Conservation (phyloP, 2,888 invertebrate species). For the Drosophila histrio region DNA sequence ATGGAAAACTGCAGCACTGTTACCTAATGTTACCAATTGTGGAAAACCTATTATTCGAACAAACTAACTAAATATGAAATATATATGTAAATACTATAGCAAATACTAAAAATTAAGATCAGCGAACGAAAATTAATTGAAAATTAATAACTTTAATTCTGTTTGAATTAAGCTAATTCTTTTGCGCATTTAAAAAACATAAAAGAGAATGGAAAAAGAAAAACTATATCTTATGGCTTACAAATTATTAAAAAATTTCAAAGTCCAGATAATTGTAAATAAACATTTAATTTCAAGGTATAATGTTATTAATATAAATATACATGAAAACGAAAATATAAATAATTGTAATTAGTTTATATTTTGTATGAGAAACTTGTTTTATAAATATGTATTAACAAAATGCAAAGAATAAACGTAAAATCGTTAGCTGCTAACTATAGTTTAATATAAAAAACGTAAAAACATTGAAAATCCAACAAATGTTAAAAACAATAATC, state of each 20-base stretch:
- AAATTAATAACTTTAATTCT: conserved; percentile 6
- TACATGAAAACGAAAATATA: conserved; percentile 26
- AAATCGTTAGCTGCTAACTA: conserved; percentile 63
- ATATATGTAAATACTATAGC: conserved; percentile 66
- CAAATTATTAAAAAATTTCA: conserved; percentile 25
- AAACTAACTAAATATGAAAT: conserved; percentile 36
- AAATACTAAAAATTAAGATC: conserved; percentile 35
- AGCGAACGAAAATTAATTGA: conserved; percentile 4
- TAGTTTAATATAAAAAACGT: conserved; percentile 40
- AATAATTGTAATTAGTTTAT: conserved; percentile 75
- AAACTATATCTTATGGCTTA: conserved; percentile 25
- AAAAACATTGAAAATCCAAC: conserved; percentile 33
- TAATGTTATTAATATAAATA: conserved; percentile 52
- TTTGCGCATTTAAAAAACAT: conserved; percentile 39
- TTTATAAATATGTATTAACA: conserved; percentile 61
- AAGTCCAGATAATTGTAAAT: conserved; percentile 64
- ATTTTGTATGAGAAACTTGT: conserved; percentile 69
- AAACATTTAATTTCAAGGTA: conserved; percentile 54
- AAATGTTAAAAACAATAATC: conserved; percentile 55
- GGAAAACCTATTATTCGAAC: conserved; percentile 40
- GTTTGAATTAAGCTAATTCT: conserved; percentile 12
- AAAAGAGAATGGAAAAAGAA: conserved; percentile 2
- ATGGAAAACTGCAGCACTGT: conserved; percentile 31
- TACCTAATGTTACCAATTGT: conserved; percentile 39
- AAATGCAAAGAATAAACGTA: conserved; percentile 45